Evolutionary conservation across 2,888 invertebrate species (phyloP).

Genomic region (Leptarthrus brevirostris): DNA sequence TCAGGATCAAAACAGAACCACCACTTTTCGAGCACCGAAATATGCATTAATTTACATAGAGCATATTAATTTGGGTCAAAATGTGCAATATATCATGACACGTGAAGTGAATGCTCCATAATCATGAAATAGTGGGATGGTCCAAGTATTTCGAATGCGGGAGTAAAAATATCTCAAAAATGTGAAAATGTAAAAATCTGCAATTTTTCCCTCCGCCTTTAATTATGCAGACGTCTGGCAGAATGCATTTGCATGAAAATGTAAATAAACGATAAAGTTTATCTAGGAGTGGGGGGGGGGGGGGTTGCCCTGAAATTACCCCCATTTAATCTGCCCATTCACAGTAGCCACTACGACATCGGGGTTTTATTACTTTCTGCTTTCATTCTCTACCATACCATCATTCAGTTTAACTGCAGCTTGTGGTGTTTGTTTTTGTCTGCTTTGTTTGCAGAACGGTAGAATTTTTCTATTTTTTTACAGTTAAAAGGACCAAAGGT

Average conservation of each 20-base stretch:
- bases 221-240: conserved; percentile 29
- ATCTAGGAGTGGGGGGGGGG: background rate
- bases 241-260: conserved; percentile 19
- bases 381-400: background rate
- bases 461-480: background rate
- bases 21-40: background rate
- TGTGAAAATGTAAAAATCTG: background rate
- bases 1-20: no score
- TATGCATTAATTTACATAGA: background rate
- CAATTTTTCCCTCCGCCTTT: background rate
- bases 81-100: background rate
- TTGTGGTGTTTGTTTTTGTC: conserved; percentile 1
- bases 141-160: background rate
- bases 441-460: background rate
- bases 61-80: background rate
- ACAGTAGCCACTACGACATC: background rate
- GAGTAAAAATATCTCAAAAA: background rate
- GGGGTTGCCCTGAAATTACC: conserved; percentile 9
- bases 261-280: conserved; percentile 40
- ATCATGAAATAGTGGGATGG: background rate
- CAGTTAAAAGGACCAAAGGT: background rate
- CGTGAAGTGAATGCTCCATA: background rate
- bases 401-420: background rate
- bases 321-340: conserved; percentile 28
- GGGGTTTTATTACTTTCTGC: conserved; percentile 30